These are phyloP conservation scores for Microtus californicus DNA, from an alignment of 2,797 vertebrate genomes.

Conservation along the genomic window DNA sequence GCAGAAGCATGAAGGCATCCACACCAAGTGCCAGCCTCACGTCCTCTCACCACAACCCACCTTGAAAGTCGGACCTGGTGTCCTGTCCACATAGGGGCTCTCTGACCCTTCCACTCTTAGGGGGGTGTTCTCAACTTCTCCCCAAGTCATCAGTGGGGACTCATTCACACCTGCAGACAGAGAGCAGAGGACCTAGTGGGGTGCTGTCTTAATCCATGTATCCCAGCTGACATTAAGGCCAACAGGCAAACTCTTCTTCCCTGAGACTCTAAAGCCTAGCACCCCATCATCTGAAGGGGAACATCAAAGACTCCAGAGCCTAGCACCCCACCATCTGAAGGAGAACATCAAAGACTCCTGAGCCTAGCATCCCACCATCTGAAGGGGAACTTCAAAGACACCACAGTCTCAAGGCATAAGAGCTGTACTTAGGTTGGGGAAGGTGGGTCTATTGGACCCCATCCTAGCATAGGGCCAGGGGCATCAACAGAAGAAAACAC, in stretches of 20 bases:
- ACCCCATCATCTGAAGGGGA: neutral
- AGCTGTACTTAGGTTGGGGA: neutral
- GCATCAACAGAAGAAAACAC: neutral
- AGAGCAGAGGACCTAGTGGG: neutral
- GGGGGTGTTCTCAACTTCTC: slow-evolving; percentile 98
- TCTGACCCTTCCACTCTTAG: slow-evolving; percentile 96
- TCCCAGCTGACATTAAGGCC: neutral
- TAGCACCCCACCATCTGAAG: no score
- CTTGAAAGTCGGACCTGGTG: slow-evolving; percentile 98
- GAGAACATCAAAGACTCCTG: no score
- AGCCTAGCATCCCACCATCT: neutral
- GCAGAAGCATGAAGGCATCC: fast-evolving
- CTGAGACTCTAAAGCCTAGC: neutral
- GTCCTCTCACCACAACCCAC: slow-evolving; percentile 85
- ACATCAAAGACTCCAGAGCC: neutral
- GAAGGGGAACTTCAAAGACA: neutral
- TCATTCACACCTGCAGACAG: slow-evolving; percentile 91
- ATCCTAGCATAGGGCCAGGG: neutral
- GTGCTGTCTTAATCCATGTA: neutral
- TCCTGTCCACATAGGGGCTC: slow-evolving; percentile 94
- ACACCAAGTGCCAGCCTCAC: fast-evolving
- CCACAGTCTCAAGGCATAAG: neutral
- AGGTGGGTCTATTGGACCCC: neutral
- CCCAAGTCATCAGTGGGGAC: slow-evolving; percentile 99
- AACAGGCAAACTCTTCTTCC: neutral